Evolutionary conservation across 2,113 vertebrate species (phyloP).

Genomic region (Coturnix japonica): DNA sequence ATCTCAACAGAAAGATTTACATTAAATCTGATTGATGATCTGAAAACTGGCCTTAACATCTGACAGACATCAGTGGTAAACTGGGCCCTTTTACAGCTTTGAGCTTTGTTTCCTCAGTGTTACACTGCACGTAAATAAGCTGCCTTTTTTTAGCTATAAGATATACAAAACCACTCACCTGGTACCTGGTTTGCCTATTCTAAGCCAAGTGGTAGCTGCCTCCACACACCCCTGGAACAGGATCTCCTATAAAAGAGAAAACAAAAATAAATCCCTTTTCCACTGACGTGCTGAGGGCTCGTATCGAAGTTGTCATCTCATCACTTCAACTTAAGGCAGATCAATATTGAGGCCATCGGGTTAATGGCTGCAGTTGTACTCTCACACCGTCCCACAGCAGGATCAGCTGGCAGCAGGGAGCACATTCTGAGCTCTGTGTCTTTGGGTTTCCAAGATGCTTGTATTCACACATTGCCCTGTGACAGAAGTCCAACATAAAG

Average conservation of each 20-base stretch:
- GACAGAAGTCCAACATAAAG: not conserved
- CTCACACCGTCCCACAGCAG: rapidly evolving
- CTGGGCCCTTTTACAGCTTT: not conserved
- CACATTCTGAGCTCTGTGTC: not conserved
- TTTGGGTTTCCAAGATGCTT: not conserved
- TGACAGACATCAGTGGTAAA: not conserved
- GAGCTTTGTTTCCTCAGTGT: not conserved
- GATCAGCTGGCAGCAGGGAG: not conserved
- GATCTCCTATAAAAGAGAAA: slow-evolving; percentile 34
- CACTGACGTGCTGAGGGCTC: not conserved
- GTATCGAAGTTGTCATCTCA: not conserved
- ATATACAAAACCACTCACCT: slow-evolving; percentile 29
- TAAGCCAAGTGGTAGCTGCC: not conserved
- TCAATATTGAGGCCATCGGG: rapidly evolving
- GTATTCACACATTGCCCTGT: rapidly evolving
- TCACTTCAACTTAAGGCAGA: not conserved
- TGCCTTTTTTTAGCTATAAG: not conserved
- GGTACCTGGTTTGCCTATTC: not conserved
- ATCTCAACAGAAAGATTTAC: not conserved
- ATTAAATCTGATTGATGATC: not conserved
- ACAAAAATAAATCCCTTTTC: not conserved
- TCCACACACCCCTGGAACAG: not conserved
- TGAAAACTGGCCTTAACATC: not conserved
- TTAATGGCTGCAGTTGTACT: rapidly evolving
- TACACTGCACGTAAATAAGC: not conserved